Conservation (phyloP, 2,113 vertebrate species). For the Pimephales promelas region DNA sequence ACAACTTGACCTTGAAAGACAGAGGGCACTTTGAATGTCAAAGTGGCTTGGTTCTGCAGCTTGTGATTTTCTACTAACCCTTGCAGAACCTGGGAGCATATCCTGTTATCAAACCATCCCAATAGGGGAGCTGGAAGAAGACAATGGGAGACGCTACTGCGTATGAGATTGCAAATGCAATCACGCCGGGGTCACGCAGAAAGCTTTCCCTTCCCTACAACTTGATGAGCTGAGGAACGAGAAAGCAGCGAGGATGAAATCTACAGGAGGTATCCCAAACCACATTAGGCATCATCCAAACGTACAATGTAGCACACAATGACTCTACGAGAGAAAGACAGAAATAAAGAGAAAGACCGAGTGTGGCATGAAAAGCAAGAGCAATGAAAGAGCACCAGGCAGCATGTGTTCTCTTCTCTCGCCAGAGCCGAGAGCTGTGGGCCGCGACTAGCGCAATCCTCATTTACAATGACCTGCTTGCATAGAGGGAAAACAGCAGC, state of each 20-base stretch:
- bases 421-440: conserved; percentile 11
- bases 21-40: background rate
- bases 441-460: conserved; percentile 5
- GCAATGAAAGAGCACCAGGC: background rate
- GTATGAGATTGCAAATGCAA: conserved; percentile 49
- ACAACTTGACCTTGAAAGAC: conserved; percentile 19
- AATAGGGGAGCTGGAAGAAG: background rate
- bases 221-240: background rate
- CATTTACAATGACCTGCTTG: conserved; percentile 37
- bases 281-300: conserved; percentile 7
- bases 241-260: background rate
- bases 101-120: conserved; percentile 16
- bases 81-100: conserved; percentile 8
- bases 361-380: background rate
- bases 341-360: background rate
- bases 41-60: conserved; percentile 18
- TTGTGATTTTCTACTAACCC: background rate
- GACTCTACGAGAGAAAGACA: background rate
- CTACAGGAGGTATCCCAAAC: conserved; percentile 18
- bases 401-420: conserved; percentile 23
- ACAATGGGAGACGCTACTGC: conserved; percentile 16
- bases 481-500: conserved; percentile 24
- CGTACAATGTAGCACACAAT: background rate
- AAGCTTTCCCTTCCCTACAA: conserved; percentile 22
- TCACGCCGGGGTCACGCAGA: background rate